phyloP scores from a whole-genome alignment of 2,113 vertebrate species.

The Taurulus bubalis region DNA sequence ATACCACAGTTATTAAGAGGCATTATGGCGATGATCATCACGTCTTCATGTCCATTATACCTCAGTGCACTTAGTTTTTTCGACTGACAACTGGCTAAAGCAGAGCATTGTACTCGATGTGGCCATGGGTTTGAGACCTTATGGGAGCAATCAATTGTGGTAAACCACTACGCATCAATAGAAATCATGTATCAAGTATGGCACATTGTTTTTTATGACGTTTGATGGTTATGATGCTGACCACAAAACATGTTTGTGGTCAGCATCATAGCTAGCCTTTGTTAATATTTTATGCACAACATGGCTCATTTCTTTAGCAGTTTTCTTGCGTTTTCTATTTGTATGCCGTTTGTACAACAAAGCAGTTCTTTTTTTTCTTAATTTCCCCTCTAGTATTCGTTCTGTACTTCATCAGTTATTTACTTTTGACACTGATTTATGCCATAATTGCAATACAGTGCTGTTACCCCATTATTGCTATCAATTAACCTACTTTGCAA shows the following conservation, averaged over 20 bases:
- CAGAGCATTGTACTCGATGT: not conserved
- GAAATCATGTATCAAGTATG: constrained; percentile 22
- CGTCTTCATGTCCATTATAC: not conserved
- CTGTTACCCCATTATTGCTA: not conserved
- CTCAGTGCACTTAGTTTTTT: constrained; percentile 9
- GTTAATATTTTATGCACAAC: not conserved
- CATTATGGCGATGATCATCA: too few species aligned
- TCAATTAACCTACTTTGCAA: not conserved
- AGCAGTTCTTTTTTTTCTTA: not conserved
- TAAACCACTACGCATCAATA: constrained; percentile 25
- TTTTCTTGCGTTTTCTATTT: not conserved
- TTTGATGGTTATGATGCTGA: not conserved
- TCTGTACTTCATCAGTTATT: not conserved
- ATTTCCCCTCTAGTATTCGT: not conserved
- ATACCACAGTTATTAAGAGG: too few species aligned
- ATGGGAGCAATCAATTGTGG: constrained; percentile 34
- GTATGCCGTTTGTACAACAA: not conserved
- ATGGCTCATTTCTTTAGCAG: not conserved
- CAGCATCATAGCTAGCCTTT: not conserved
- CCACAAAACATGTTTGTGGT: too few species aligned
- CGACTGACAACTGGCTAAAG: not conserved
- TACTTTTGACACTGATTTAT: not conserved
- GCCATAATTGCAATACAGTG: not conserved
- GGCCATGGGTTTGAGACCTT: constrained; percentile 3
- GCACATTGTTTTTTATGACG: constrained; percentile 21